Conservation (phyloP, 1,140 invertebrate genomes). For the Chelonus insularis region DNA sequence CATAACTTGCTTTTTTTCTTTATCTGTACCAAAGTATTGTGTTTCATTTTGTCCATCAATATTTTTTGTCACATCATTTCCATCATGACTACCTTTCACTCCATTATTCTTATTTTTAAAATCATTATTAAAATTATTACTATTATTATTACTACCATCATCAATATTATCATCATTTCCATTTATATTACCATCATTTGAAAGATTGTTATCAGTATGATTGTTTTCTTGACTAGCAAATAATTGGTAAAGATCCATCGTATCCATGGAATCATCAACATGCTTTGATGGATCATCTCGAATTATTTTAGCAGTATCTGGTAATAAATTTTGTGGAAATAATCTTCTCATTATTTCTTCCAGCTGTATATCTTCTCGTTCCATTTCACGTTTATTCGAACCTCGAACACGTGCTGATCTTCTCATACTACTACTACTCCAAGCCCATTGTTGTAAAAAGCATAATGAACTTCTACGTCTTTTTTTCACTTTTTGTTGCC, state of each 20-base stretch:
- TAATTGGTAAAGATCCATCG: conserved; percentile 67
- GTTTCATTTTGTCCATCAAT: too few species aligned
- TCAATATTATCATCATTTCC: too few species aligned
- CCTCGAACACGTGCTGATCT: conserved; percentile 68
- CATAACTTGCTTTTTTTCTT: conserved; percentile 67
- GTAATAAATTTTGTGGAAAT: conserved; percentile 63
- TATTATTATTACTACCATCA: too few species aligned
- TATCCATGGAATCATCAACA: conserved; percentile 66
- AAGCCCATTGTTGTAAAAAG: conserved; percentile 72
- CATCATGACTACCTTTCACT: too few species aligned
- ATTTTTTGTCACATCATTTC: too few species aligned
- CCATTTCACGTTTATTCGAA: conserved; percentile 60
- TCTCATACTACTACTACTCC: conserved; percentile 68
- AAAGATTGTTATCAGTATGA: conserved; percentile 40
- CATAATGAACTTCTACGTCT: conserved; percentile 70
- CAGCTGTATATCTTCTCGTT: conserved; percentile 68
- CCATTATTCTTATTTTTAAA: conserved; percentile 42
- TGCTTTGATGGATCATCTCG: conserved; percentile 55
- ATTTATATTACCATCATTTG: too few species aligned
- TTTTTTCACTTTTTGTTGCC: conserved; percentile 62
- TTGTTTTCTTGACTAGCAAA: conserved; percentile 64
- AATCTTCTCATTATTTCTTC: conserved; percentile 67
- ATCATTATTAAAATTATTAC: too few species aligned
- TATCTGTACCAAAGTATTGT: conserved; percentile 69
- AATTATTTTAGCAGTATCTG: conserved; percentile 46